Evolutionary conservation across 2,113 vertebrate genomes (phyloP), one percentile per base, ranked within the genome.

Genomic region (Equus quagga): DNA sequence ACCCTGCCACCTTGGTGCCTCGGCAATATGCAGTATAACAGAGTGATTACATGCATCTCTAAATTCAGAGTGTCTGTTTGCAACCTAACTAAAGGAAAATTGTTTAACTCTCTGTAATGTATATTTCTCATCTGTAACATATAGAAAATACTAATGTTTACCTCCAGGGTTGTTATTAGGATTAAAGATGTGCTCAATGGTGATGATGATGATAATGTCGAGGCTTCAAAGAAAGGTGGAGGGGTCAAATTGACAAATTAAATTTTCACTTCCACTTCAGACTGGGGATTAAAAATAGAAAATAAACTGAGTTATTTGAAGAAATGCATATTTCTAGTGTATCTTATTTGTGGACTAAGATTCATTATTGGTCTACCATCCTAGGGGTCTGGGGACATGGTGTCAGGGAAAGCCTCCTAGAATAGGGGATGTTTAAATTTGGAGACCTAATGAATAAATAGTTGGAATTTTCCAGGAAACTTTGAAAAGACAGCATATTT

Each of bases 351-450:
- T 31, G 3, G 8, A 54, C 18, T 65, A 69, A n/a, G 21, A 94
- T 60, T 93, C 11, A 62, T 33, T 64, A 91, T 19, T 65, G 26
- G 46, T n/a, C 26, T 31, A 26, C 15, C 26, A 85, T 19, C 31
- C 4, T 65, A 7, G 2, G 28, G 0, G 1, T 65, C 1, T 54
- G 14, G 8, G 13, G 8, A 58, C 2, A 2, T 28, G 9, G 8
- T 46, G 0, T 24, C 15, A 76, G 8, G 28, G 41, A 78, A 64
- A 33, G n/a, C 41, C 26, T 91, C 28, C 49, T 72, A 72, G 72
- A 78, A 87, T 21, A 69, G 11, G 11, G 21, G 4, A 65, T 69
- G 28, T 73, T 84, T 87, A 87, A 62, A 87, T 67, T 41, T 89
- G 23, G 49, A 79, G 18, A 69, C 24, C 33, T 70, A 75, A 89